phyloP scores from a whole-genome alignment of 2,888 invertebrate species.

The Drosophila mercatorum region DNA sequence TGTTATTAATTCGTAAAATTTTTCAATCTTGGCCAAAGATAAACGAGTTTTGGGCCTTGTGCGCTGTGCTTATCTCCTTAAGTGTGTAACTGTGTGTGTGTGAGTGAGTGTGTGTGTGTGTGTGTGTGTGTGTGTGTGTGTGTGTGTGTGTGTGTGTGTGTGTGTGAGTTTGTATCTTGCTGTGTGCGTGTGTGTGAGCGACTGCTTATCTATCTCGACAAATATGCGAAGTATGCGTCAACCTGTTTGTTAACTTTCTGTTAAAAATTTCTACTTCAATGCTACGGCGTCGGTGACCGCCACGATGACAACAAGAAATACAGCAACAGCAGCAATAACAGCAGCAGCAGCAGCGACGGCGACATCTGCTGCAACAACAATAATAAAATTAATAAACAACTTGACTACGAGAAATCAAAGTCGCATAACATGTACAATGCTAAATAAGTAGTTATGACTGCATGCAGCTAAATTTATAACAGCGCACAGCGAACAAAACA shows the following conservation, averaged over 20 bases:
- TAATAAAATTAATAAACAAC: conserved; percentile 55
- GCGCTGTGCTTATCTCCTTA: conserved; percentile 46
- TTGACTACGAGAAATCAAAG: conserved; percentile 52
- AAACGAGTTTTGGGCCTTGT: conserved; percentile 65
- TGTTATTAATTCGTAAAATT: conserved; percentile 55
- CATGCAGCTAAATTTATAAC: conserved; percentile 62
- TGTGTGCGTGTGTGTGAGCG: conserved; percentile 32
- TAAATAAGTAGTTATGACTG: conserved; percentile 74
- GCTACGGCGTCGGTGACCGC: conserved; percentile 43
- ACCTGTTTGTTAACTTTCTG: conserved; percentile 78
- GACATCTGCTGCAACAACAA: conserved; percentile 39
- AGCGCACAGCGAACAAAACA: conserved; percentile 39
- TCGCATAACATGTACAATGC: conserved; percentile 63
- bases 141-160: conserved; percentile 21
- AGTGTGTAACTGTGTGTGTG: conserved; percentile 23
- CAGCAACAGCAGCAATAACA: conserved; percentile 11
- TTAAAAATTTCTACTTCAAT: conserved; percentile 69
- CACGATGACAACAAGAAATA: conserved; percentile 22
- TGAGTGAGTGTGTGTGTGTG: not conserved
- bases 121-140: conserved; percentile 30
- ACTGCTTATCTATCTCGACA: conserved; percentile 76
- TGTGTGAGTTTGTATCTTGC: not conserved
- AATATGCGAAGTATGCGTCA: conserved; percentile 80
- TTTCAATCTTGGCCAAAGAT: conserved; percentile 69
- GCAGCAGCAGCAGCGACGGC: conserved; percentile 4